phyloP scores from a whole-genome alignment of 2,797 vertebrate species.

The Picus viridis region DNA sequence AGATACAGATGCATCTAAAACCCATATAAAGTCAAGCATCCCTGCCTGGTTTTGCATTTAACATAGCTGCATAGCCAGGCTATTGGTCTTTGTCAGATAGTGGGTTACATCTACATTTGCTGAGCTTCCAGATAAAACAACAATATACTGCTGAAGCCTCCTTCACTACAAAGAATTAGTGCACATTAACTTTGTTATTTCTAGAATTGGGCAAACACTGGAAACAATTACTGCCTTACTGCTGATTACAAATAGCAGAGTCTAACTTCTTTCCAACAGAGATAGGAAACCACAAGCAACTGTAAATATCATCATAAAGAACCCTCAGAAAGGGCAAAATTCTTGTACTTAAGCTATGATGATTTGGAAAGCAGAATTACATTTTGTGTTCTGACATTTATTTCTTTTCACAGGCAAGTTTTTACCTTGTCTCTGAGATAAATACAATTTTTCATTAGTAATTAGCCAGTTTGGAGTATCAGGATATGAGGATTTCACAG shows the following conservation, averaged over 20 bases:
- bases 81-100: slow-evolving; percentile 39
- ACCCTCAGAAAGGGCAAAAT: not conserved
- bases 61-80: slow-evolving; percentile 24
- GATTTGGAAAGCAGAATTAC: not conserved
- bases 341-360: not conserved
- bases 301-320: not conserved
- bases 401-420: not conserved
- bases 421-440: not conserved
- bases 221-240: slow-evolving; percentile 12
- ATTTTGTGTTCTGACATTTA: not conserved
- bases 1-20: slow-evolving; percentile 24
- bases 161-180: slow-evolving; percentile 39
- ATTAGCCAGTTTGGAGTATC: not conserved
- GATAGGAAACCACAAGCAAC: not conserved
- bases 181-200: slow-evolving; percentile 24
- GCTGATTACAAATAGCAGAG: not conserved
- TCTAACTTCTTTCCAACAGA: slow-evolving; percentile 16
- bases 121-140: slow-evolving; percentile 44
- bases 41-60: slow-evolving; percentile 52
- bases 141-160: not conserved
- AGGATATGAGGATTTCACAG: not conserved
- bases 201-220: slow-evolving; percentile 23
- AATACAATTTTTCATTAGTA: not conserved
- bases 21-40: slow-evolving; percentile 60
- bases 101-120: slow-evolving; percentile 7